Evolutionary conservation across 2,888 invertebrate genomes (phyloP).

Genomic region (Monopis laevigella): DNA sequence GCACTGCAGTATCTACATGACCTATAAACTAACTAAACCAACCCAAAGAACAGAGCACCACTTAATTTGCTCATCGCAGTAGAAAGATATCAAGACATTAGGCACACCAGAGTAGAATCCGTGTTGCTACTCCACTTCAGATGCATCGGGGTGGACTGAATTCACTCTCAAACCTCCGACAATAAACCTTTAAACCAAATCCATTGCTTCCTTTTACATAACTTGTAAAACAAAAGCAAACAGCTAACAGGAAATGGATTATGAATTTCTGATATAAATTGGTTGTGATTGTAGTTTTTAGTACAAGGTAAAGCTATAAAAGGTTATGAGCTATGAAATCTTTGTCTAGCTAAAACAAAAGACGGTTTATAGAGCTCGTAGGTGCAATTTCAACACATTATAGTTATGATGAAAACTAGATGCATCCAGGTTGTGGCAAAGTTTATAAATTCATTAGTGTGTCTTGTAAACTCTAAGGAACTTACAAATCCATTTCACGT

Average conservation of each 20-base stretch:
- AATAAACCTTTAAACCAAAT: neutral
- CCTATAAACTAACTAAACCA: neutral
- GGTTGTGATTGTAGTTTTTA: neutral
- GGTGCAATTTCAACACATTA: neutral
- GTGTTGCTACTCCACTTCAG: neutral
- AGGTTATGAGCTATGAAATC: slow-evolving; percentile 10
- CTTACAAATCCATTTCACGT: too few relatives aligned
- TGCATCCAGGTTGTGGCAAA: too few relatives aligned
- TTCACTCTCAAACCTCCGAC: neutral
- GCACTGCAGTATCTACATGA: too few relatives aligned
- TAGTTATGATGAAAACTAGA: slow-evolving; percentile 1
- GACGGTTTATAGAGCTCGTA: slow-evolving; percentile 1
- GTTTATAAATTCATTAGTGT: too few relatives aligned
- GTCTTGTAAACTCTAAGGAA: too few relatives aligned
- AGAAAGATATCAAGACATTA: slow-evolving; percentile 3
- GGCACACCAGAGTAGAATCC: slow-evolving; percentile 1
- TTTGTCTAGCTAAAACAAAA: slow-evolving; percentile 8
- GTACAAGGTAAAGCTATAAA: slow-evolving; percentile 1
- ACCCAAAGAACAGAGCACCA: neutral
- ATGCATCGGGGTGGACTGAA: neutral
- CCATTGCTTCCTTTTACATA: too few relatives aligned
- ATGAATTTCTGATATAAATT: too few relatives aligned
- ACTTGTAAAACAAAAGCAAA: neutral
- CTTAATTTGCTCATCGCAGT: slow-evolving; percentile 2
- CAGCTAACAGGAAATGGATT: neutral